Evolutionary conservation across 2,113 vertebrate genomes (phyloP).

Genomic region (Redunca redunca): DNA sequence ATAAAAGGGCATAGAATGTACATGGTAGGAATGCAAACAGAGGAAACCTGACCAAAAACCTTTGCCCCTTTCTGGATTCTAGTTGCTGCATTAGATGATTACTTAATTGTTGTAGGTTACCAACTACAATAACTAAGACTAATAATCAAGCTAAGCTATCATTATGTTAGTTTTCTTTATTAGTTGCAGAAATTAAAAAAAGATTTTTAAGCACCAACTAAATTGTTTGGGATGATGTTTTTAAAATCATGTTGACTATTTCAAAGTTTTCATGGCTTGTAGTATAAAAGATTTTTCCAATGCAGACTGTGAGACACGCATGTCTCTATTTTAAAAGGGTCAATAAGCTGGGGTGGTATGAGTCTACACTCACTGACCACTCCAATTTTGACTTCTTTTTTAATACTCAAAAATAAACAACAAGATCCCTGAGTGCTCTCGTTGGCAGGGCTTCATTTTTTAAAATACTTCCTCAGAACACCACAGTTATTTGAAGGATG

Average conservation of each 20-base stretch:
- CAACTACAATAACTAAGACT: not conserved
- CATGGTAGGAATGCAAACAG: not conserved
- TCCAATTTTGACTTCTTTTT: conserved; percentile 34
- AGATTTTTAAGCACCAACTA: not conserved
- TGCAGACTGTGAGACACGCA: not conserved
- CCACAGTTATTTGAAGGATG: conserved; percentile 50
- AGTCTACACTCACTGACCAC: not conserved
- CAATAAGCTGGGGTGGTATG: not conserved
- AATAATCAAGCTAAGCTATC: not conserved
- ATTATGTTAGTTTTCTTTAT: not conserved
- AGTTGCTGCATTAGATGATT: not conserved
- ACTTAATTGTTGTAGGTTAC: not conserved
- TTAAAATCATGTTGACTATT: not conserved
- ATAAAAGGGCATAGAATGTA: not conserved
- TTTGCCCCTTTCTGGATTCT: not conserved
- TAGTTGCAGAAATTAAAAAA: not conserved
- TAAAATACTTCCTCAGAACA: conserved; percentile 39
- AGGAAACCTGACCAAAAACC: not conserved
- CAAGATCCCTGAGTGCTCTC: not conserved
- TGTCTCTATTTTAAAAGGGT: conserved; percentile 31
- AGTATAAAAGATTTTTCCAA: conserved; percentile 7
- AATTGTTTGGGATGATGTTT: not conserved
- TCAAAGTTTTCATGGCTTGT: not conserved
- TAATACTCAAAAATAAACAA: conserved; percentile 29
- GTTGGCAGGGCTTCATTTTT: conserved; percentile 29